These are phyloP conservation scores for Emydura subglobosa DNA, from an alignment of 2,113 vertebrate species.

Conservation along the genomic window DNA sequence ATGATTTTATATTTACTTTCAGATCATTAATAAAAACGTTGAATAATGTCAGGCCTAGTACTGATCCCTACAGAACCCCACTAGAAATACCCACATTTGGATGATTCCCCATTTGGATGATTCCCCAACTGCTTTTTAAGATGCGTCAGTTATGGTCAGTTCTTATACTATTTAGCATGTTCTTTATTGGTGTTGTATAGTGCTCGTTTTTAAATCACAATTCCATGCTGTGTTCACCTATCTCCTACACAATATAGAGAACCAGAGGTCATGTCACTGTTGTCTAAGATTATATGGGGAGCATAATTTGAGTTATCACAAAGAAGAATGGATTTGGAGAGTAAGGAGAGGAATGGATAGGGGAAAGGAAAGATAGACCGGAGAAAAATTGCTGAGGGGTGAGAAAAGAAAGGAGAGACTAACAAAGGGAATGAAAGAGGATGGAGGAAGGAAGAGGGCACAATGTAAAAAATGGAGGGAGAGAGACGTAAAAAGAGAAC, in stretches of 20 bases:
- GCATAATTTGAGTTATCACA: not conserved
- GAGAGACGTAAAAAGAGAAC: not conserved
- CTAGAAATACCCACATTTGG: no score
- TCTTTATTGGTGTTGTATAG: no score
- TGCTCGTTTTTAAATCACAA: no score
- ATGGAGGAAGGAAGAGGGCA: not conserved
- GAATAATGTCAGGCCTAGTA: no score
- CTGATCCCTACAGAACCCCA: no score
- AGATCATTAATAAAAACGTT: no score
- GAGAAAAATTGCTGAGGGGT: not conserved
- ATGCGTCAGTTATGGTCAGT: no score
- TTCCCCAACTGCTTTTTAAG: no score
- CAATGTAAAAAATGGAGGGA: not conserved
- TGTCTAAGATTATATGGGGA: not conserved
- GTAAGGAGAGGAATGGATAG: not conserved
- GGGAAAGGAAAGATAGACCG: not conserved
- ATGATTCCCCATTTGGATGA: no score
- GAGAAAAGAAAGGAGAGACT: not conserved
- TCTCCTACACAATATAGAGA: not conserved
- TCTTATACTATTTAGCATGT: no score
- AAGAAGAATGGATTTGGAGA: not conserved
- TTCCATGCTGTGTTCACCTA: no score
- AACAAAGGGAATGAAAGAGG: not conserved
- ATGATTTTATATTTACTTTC: no score
- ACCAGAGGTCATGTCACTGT: not conserved